Evolutionary conservation across 2,888 invertebrate species (phyloP), one percentile per base, ranked within the genome.

Genomic region (Dyspetes luteomarginatus): DNA sequence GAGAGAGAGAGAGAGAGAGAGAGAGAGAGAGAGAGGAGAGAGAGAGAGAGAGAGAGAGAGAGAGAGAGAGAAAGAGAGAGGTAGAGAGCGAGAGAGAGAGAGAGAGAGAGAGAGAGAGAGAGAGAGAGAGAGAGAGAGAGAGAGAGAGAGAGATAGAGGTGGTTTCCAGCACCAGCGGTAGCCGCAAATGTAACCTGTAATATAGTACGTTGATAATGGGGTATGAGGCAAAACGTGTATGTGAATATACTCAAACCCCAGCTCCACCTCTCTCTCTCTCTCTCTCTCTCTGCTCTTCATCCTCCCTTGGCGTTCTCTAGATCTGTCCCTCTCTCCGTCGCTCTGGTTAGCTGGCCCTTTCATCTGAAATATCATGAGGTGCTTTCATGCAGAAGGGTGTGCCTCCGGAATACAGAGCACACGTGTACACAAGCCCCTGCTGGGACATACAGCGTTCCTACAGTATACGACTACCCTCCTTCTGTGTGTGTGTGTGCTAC

Each of bases 301-400:
- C 50, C 26, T 17, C 48, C 48, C 19, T 17, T 17, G 15, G 15
- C 15, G 48, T 15, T 15, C 58, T 28, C 41, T 65, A 41, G 58
- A 30, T 62, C 48, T 41, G 36, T 55, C 68, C 69, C 24, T 41
- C 12, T 12, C 41, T 43, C 19, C 41, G 52, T n/a, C 68, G 26
- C 26, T 24, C 72, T 24, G 43, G 48, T 56, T 30, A 26, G 45
- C 62, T 45, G 55, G 58, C 64, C 71, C 81, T 78, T 81, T 81
- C 83, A 83, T 83, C 74, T 78, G 81, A 79, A 83, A 83, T 84
- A 83, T 84, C 79, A 72, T 78, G 78, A 82, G 82, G 65, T 79
- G 79, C 75, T 77, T 79, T 78, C 81, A 81, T 79, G 82, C 78
- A 79, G 75, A 83, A 83, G 84, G 84, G 78, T 82, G 82, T 78